Percentiles rank a stretch among this genome's conserved stretches.
phyloP scores from a whole-genome alignment of 2,797 vertebrate genomes.

The Hipposideros larvatus region DNA sequence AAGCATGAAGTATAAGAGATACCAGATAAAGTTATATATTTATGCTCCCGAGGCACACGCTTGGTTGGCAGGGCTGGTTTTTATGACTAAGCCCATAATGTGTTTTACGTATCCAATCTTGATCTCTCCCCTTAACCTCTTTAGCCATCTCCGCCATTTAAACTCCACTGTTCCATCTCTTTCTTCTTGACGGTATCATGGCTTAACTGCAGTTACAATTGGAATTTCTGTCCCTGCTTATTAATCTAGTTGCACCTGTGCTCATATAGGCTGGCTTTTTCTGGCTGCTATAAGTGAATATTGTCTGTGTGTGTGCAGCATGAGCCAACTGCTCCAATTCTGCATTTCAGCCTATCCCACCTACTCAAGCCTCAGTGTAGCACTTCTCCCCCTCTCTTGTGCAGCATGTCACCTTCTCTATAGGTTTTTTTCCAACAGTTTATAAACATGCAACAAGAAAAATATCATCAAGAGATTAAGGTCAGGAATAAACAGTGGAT shows the following conservation, averaged over 20 bases:
- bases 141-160: neutral
- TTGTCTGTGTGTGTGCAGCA: neutral
- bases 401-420: neutral
- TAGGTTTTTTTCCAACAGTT: neutral
- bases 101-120: neutral
- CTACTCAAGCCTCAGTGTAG: neutral
- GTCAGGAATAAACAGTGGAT: conserved; percentile 1
- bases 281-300: neutral
- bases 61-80: neutral
- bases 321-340: neutral
- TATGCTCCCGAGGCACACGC: neutral
- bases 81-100: neutral
- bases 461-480: neutral
- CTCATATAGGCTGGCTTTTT: neutral
- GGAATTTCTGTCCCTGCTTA: neutral
- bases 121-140: neutral
- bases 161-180: neutral
- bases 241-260: neutral
- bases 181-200: neutral
- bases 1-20: neutral
- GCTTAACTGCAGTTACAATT: neutral
- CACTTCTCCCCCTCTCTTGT: neutral
- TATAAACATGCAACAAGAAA: neutral
- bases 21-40: neutral
- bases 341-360: neutral